Base-by-base conservation (phyloP, 2,113 vertebrate species). In the Apus apus region DNA sequence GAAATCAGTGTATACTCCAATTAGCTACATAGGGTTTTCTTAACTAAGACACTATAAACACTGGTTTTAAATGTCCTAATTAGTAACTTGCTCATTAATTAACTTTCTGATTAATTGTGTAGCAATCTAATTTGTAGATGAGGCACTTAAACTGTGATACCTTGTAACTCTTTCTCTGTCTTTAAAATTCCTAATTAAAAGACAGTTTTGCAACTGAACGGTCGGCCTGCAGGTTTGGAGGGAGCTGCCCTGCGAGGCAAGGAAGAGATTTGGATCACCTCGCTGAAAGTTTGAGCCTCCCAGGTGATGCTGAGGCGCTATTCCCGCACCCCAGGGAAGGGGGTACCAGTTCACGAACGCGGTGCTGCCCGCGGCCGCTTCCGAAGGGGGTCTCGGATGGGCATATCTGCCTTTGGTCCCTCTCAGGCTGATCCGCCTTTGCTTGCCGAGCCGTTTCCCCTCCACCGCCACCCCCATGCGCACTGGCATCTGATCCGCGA, bases 71-170 rank as follows among this genome's bases (percentile, higher is more conserved):
- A 98, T 98, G 97, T 98, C 94, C 97, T 98, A 98, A 98, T 98
- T 98, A 98, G 97, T 98, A 98, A 98, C 97, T 98, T 97, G 98
- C 94, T 98, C 98, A 98, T 98, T 98, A 98, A 98, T 98, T 98
- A 98, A 98, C 98, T 98, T 98, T 98, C 97, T 98, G 98, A 98
- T 98, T 98, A 98, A 98, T 98, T 98, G 98, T 98, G 97, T 98
- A 98, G 98, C 98, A 98, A 98, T 98, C 97, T 97, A 98, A 98
- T 98, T 98, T 98, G 98, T 97, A 97, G 97, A 98, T 95, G 97
- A 98, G 96, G 95, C 96, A 96, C 97, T 98, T 98, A 97, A 98
- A 97, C 97, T 97, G 95, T 98, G 96, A 97, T 98, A 97, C 97
- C 97, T 98, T 97, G 96, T 98, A 98, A 97, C 90, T 98, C 96